Conservation (phyloP, 2,797 vertebrate genomes). For the Threskiornis aethiopicus region DNA sequence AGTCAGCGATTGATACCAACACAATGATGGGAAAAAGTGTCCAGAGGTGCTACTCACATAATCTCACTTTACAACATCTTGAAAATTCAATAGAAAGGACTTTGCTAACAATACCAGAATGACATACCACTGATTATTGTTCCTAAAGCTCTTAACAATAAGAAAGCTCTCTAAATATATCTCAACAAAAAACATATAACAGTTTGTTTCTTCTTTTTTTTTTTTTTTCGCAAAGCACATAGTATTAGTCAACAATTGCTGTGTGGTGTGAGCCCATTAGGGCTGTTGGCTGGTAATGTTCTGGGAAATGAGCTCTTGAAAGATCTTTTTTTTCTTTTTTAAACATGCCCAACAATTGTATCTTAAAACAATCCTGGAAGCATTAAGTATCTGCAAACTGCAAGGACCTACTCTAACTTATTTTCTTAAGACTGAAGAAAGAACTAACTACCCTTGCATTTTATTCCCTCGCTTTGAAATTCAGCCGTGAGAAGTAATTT, state of each 20-base stretch:
- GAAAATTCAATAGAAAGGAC: slow-evolving; percentile 83
- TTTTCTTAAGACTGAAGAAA: neutral
- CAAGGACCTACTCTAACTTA: neutral
- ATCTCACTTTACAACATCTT: slow-evolving; percentile 83
- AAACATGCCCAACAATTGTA: slow-evolving; percentile 57
- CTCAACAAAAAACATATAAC: slow-evolving; percentile 75
- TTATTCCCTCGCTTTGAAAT: neutral
- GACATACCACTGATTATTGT: slow-evolving; percentile 80
- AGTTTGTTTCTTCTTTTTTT: slow-evolving; percentile 68
- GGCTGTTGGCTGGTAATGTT: slow-evolving; percentile 32
- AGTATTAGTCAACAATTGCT: slow-evolving; percentile 75
- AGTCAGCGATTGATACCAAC: slow-evolving; percentile 86
- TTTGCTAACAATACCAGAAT: slow-evolving; percentile 78
- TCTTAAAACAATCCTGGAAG: slow-evolving; percentile 55
- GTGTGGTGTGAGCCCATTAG: slow-evolving; percentile 36
- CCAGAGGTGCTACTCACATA: slow-evolving; percentile 83
- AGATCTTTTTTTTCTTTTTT: slow-evolving; percentile 42
- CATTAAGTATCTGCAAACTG: neutral
- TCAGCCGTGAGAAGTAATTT: neutral
- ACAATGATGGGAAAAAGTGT: slow-evolving; percentile 88
- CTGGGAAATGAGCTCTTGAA: slow-evolving; percentile 67
- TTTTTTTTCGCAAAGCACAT: slow-evolving; percentile 59
- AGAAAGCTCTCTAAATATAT: slow-evolving; percentile 76
- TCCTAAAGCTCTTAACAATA: slow-evolving; percentile 76
- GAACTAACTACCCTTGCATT: neutral